phyloP scores from a whole-genome alignment of 1,140 invertebrate genomes.

The Eriosoma lanigerum region DNA sequence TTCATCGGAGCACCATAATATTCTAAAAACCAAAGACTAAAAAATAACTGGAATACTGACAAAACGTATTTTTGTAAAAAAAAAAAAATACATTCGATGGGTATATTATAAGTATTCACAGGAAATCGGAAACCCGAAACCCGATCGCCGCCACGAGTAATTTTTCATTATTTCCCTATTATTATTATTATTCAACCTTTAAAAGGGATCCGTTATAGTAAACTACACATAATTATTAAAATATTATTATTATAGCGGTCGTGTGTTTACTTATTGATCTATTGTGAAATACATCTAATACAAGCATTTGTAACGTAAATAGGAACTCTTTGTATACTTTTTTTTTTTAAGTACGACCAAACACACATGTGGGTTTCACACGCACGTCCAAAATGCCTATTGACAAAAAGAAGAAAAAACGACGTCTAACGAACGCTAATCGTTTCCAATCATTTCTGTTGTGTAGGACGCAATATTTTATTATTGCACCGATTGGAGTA shows the following conservation, averaged over 20 bases:
- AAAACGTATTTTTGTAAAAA: no score
- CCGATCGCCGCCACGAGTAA: no score
- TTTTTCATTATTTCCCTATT: not conserved
- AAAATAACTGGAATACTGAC: no score
- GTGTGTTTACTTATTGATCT: not conserved
- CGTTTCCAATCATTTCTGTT: not conserved
- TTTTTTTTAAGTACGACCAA: not conserved
- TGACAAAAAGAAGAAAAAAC: not conserved
- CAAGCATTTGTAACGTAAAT: not conserved
- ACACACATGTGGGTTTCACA: not conserved
- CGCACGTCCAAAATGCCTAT: not conserved
- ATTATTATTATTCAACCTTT: not conserved
- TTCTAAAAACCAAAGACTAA: no score
- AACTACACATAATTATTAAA: not conserved
- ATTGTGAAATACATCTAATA: no score
- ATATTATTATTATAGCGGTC: no score
- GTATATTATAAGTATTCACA: no score
- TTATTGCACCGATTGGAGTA: conserved; percentile 12
- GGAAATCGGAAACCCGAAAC: no score
- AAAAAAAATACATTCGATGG: no score
- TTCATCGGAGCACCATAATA: no score
- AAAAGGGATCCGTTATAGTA: not conserved
- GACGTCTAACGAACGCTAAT: not conserved
- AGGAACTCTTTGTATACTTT: not conserved
- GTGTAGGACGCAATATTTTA: not conserved